Conservation (phyloP, 2,113 vertebrate genomes). For the Peromyscus leucopus region DNA sequence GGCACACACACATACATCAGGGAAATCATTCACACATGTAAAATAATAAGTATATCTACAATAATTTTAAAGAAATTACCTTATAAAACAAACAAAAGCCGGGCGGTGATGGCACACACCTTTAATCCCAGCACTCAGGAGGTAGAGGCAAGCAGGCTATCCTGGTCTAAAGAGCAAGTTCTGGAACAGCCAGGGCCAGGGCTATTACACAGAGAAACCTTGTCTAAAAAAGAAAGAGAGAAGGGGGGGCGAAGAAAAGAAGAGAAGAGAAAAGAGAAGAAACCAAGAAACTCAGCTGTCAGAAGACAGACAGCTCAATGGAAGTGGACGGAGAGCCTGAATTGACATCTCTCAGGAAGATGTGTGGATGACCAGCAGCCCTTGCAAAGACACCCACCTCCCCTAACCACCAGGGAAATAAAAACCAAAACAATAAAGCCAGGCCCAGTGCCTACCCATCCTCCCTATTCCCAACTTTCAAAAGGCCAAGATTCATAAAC, state of each 20-base stretch:
- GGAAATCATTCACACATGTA: background rate
- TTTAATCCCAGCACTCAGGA: background rate
- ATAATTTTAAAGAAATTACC: background rate
- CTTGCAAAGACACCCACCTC: background rate
- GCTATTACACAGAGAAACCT: background rate
- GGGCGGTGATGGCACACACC: background rate
- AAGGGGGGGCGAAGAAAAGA: no score
- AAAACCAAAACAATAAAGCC: background rate
- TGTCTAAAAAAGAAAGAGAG: background rate
- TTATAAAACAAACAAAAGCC: background rate
- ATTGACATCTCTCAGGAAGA: background rate
- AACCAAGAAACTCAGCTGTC: background rate
- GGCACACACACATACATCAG: background rate
- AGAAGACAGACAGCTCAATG: background rate
- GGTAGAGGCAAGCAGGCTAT: background rate
- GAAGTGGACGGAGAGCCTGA: background rate
- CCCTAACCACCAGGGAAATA: background rate
- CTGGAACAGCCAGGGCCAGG: background rate
- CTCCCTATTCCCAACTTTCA: background rate
- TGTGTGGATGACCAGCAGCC: background rate
- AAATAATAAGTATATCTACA: background rate
- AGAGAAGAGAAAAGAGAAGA: background rate
- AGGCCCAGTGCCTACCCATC: background rate
- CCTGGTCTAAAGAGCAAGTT: background rate
- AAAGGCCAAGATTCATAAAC: background rate